These are phyloP conservation scores for Pao palembangensis DNA, from an alignment of 2,113 vertebrate genomes.

Conservation along the genomic window DNA sequence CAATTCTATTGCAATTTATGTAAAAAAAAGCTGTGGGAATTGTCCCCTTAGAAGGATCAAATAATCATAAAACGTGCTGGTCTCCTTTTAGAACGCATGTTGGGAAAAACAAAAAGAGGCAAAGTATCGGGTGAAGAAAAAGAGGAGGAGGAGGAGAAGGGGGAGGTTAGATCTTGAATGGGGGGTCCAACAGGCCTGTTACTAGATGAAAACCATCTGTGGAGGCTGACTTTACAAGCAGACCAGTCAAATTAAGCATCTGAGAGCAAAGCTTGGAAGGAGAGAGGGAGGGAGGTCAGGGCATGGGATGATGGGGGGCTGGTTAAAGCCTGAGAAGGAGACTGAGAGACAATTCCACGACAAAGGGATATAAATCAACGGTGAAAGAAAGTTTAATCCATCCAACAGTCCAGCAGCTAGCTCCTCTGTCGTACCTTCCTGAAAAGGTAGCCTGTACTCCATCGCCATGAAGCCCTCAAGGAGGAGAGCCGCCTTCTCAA, in stretches of 20 bases:
- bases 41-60: too few species aligned
- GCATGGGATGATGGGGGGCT: slow-evolving; percentile 32
- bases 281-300: slow-evolving; percentile 11
- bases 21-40: too few species aligned
- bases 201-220: slow-evolving; percentile 81
- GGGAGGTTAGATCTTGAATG: slow-evolving; percentile 40
- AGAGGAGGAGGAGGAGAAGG: slow-evolving; percentile 9
- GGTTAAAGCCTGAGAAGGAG: slow-evolving; percentile 36
- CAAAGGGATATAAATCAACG: slow-evolving; percentile 12
- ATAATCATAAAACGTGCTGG: too few species aligned
- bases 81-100: too few species aligned
- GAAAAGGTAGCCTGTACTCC: slow-evolving; percentile 79
- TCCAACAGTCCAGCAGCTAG: neutral
- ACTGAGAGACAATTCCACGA: slow-evolving; percentile 22
- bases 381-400: neutral
- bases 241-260: slow-evolving; percentile 74
- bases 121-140: slow-evolving; percentile 1
- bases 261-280: slow-evolving; percentile 32
- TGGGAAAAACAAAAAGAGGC: neutral
- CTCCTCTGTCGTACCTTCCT: slow-evolving; percentile 62
- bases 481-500: slow-evolving; percentile 75
- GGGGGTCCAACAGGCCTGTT: slow-evolving; percentile 62
- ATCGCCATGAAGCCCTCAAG: slow-evolving; percentile 74
- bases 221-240: slow-evolving; percentile 72
- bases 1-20: too few species aligned